A percentile compares a stretch with the other conserved stretches of the same genome.
Conservation (phyloP, 2,888 invertebrate genomes). For the Dioctria linearis region DNA sequence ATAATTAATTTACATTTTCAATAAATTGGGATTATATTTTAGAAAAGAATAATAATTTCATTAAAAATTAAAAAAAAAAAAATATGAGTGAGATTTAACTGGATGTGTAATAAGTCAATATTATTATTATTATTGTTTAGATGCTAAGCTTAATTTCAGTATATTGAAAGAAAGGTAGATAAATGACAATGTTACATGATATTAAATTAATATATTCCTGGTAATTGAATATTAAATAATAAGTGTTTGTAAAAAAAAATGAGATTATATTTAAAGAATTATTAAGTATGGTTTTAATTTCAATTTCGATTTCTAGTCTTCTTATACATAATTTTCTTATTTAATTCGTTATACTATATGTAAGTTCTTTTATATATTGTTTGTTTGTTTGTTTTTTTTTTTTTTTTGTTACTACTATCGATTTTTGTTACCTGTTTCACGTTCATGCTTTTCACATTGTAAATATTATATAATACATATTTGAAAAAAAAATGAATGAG, state of each 20-base stretch:
- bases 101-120: constrained; percentile 56
- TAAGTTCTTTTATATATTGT: no score
- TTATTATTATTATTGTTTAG: constrained; percentile 38
- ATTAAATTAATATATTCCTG: constrained; percentile 47
- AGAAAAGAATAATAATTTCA: constrained; percentile 28
- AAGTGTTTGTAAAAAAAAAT: constrained; percentile 46
- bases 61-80: constrained; percentile 47
- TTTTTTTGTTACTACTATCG: neutral
- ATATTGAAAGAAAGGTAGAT: neutral
- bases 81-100: constrained; percentile 56
- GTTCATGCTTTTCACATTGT: neutral
- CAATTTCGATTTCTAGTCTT: neutral
- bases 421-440: constrained; percentile 2
- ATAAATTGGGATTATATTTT: constrained; percentile 42
- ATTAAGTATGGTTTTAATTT: neutral
- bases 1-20: constrained; percentile 30
- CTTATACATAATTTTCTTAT: neutral
- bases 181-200: constrained; percentile 45
- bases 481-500: constrained; percentile 11
- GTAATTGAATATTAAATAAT: constrained; percentile 31
- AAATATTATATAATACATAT: neutral
- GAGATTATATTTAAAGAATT: constrained; percentile 23
- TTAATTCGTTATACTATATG: neutral
- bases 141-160: constrained; percentile 1
- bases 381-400: neutral